Evolutionary conservation across 2,888 invertebrate genomes (phyloP).

Genomic region (Carcina quercana): DNA sequence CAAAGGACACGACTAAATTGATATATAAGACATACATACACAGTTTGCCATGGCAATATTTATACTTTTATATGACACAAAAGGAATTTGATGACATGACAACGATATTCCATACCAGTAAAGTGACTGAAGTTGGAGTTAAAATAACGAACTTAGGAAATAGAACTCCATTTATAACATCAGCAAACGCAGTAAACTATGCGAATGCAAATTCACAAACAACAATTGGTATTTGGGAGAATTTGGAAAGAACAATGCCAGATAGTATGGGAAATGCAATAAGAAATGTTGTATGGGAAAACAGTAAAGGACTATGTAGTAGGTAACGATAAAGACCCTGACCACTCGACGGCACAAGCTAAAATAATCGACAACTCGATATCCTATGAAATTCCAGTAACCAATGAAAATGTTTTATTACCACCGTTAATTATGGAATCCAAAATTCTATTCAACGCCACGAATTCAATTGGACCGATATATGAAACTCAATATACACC

Average conservation of each 20-base stretch:
- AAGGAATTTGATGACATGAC: slow-evolving; percentile 18
- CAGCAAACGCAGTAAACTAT: slow-evolving; percentile 14
- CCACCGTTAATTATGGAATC: slow-evolving; percentile 12
- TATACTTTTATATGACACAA: slow-evolving; percentile 17
- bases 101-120: slow-evolving; percentile 8
- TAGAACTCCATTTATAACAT: slow-evolving; percentile 19
- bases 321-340: slow-evolving; percentile 7
- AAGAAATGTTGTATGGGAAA: not conserved
- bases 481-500: slow-evolving; percentile 7
- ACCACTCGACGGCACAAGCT: slow-evolving; percentile 6
- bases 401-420: slow-evolving; percentile 12
- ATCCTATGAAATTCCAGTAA: not conserved
- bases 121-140: slow-evolving; percentile 5
- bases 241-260: slow-evolving; percentile 13
- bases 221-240: slow-evolving; percentile 16
- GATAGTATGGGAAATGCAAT: slow-evolving; percentile 1
- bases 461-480: slow-evolving; percentile 10
- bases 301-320: not conserved
- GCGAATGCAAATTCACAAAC: slow-evolving; percentile 22
- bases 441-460: slow-evolving; percentile 9
- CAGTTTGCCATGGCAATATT: slow-evolving; percentile 17
- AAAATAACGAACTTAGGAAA: slow-evolving; percentile 20
- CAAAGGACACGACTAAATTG: not conserved
- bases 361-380: slow-evolving; percentile 2
- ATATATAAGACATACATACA: slow-evolving; percentile 15